These are phyloP conservation scores for Miichthys miiuy DNA, from an alignment of 2,797 vertebrate genomes.

Conservation along the genomic window DNA sequence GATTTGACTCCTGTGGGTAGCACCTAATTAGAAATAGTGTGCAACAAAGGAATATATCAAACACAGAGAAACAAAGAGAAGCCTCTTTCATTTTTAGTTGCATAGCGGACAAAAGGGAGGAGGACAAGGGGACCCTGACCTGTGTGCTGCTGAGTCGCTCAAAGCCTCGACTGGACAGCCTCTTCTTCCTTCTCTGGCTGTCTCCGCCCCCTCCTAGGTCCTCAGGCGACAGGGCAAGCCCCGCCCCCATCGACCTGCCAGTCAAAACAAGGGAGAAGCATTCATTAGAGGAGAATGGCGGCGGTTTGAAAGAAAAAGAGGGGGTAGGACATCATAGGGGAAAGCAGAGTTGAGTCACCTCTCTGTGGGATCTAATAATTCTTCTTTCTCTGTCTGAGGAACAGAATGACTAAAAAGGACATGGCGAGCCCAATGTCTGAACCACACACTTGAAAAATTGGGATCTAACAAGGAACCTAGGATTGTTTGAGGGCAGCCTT, in stretches of 20 bases:
- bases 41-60: slow-evolving; percentile 70
- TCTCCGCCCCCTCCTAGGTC: slow-evolving; percentile 87
- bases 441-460: slow-evolving; percentile 64
- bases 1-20: slow-evolving; percentile 68
- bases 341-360: slow-evolving; percentile 72
- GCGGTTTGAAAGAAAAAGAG: slow-evolving; percentile 59
- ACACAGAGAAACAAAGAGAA: slow-evolving; percentile 67
- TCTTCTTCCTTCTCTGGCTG: slow-evolving; percentile 89
- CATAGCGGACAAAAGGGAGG: slow-evolving; percentile 59
- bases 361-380: slow-evolving; percentile 72
- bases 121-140: slow-evolving; percentile 81
- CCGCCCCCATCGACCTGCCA: slow-evolving; percentile 89
- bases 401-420: slow-evolving; percentile 56
- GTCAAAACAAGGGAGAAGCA: slow-evolving; percentile 78
- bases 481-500: slow-evolving; percentile 67
- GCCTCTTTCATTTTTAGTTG: slow-evolving; percentile 59
- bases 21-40: slow-evolving; percentile 73
- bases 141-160: slow-evolving; percentile 84
- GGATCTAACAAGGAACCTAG: slow-evolving; percentile 72
- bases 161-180: slow-evolving; percentile 87
- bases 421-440: slow-evolving; percentile 47
- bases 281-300: slow-evolving; percentile 72
- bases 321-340: slow-evolving; percentile 65
- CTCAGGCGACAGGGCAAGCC: slow-evolving; percentile 88
- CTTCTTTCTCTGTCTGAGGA: slow-evolving; percentile 66